Base-by-base conservation (phyloP, 2,888 invertebrate species). In the Acleris literana region DNA sequence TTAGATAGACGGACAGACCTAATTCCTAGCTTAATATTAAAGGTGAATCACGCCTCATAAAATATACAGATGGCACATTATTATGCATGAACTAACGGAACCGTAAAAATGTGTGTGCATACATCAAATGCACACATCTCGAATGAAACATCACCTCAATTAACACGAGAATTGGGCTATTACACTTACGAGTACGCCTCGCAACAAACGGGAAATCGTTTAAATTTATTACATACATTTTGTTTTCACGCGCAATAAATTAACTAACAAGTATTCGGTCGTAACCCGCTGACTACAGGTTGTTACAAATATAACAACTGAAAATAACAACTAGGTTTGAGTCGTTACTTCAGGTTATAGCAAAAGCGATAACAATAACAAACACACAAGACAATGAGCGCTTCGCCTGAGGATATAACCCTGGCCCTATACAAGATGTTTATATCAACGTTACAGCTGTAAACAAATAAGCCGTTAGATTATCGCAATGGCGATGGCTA, bases 1-100 rank as follows among this genome's bases (percentile, higher is more conserved):
- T 25, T 5, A 25, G 25, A n/a, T n/a, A n/a, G n/a, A n/a, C n/a
- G n/a, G n/a, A n/a, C n/a, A n/a, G n/a, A n/a, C n/a, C n/a, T n/a
- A n/a, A n/a, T n/a, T n/a, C n/a, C n/a, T n/a, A n/a, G n/a, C n/a
- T 64, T 60, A 60, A 64, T 60, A 60, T 49, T 39, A 43, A 60
- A 44, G 48, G 48, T 20, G 51, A 43, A 52, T 52, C 52, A 22
- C 16, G 57, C 39, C 43, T 20, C 46, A 57, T 57, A 44, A 43
- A 57, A 46, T 46, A 11, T 49, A 20, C 17, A 39, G 39, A 13
- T 11, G 39, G 39, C 48, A 49, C 18, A n/a, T 20, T 49, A 20
- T 20, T 18, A 49, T 49, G 49, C 20, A 20, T 20, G 49, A 49
- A n/a, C n/a, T n/a, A n/a, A n/a, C n/a, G n/a, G 6, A 25, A 25